Evolutionary conservation across 2,888 invertebrate species (phyloP).

Genomic region (Colostygia pectinataria): DNA sequence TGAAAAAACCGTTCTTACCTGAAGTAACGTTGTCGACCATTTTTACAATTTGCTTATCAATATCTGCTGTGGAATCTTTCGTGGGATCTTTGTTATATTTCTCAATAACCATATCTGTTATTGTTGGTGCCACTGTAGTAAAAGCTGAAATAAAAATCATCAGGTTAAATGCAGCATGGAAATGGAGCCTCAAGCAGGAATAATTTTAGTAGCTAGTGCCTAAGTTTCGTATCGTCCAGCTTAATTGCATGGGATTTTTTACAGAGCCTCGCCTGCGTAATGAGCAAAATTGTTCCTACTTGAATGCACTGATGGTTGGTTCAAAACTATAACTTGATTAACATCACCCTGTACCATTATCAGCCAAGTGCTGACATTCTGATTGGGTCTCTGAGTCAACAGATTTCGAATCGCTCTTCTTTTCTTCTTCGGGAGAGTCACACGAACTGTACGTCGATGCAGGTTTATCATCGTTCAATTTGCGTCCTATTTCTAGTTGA

Average conservation of each 20-base stretch:
- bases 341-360: slow-evolving; percentile 7
- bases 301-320: too few species aligned
- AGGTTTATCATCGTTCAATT: slow-evolving; percentile 6
- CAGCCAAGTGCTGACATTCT: neutral
- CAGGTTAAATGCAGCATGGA: neutral
- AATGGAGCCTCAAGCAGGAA: too few species aligned
- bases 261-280: too few species aligned
- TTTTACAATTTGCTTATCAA: slow-evolving; percentile 10
- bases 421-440: neutral
- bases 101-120: neutral
- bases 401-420: slow-evolving; percentile 9
- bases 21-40: slow-evolving; percentile 48
- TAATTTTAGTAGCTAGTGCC: too few species aligned
- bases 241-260: too few species aligned
- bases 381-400: slow-evolving; percentile 7
- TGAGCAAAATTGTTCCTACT: too few species aligned
- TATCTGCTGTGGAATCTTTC: slow-evolving; percentile 5
- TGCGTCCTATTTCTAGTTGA: slow-evolving; percentile 11
- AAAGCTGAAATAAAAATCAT: slow-evolving; percentile 16
- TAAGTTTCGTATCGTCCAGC: too few species aligned
- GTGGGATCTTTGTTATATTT: slow-evolving; percentile 3
- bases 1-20: slow-evolving; percentile 44
- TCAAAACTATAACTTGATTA: neutral
- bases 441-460: slow-evolving; percentile 2
- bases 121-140: slow-evolving; percentile 6